Conservation (phyloP, 2,797 vertebrate genomes). For the Apogon hyalosoma region DNA sequence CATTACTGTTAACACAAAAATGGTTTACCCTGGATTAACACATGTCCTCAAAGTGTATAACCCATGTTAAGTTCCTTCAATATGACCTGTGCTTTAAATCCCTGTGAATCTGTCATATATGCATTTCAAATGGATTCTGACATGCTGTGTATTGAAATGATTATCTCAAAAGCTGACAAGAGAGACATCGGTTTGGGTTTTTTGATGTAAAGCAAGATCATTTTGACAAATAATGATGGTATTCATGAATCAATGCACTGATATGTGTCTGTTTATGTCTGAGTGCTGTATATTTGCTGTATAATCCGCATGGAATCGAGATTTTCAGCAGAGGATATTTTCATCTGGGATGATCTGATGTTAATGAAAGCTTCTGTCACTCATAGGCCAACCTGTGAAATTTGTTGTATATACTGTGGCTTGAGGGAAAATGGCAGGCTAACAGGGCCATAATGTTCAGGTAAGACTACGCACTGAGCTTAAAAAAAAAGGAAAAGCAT, state of each 20-base stretch:
- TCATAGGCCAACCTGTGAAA: conserved; percentile 75
- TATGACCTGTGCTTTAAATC: conserved; percentile 62
- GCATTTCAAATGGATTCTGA: conserved; percentile 66
- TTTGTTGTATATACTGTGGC: conserved; percentile 71
- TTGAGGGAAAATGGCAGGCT: conserved; percentile 68
- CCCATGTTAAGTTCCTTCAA: conserved; percentile 63
- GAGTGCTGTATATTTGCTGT: conserved; percentile 72
- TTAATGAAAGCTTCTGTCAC: conserved; percentile 85
- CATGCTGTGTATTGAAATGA: conserved; percentile 44
- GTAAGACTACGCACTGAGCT: conserved; percentile 59
- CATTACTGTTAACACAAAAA: conserved; percentile 70
- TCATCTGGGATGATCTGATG: conserved; percentile 80
- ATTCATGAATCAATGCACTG: conserved; percentile 71
- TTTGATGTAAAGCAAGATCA: conserved; percentile 60
- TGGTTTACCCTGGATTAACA: conserved; percentile 64
- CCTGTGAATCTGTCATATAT: conserved; percentile 53
- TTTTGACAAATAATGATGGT: conserved; percentile 65
- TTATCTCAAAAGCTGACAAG: conserved; percentile 55
- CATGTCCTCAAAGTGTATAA: conserved; percentile 70
- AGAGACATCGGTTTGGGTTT: conserved; percentile 44
- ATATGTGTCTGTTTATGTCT: conserved; percentile 74
- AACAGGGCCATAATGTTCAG: conserved; percentile 73
- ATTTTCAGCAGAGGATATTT: conserved; percentile 82
- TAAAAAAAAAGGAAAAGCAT: conserved; percentile 24
- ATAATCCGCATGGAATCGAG: conserved; percentile 77